Percentiles rank a stretch among this genome's conserved stretches.
Conservation (phyloP, 2,113 vertebrate genomes). For the Coptodon rendalli region DNA sequence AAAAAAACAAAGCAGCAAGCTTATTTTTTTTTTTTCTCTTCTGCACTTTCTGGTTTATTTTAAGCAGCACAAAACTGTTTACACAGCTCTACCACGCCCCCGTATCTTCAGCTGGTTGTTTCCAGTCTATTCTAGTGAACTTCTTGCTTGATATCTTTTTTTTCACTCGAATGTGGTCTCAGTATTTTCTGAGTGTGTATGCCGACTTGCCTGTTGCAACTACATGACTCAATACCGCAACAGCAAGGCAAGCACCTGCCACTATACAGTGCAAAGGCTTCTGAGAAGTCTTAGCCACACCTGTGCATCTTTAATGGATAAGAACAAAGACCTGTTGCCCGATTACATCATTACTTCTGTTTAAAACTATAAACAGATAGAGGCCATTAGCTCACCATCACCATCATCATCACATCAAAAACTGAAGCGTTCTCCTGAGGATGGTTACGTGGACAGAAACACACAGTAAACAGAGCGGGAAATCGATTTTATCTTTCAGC, state of each 20-base stretch:
- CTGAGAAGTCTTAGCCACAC: background rate
- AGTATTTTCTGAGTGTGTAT: background rate
- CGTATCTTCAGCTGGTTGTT: background rate
- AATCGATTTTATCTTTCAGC: background rate
- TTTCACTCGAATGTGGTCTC: background rate
- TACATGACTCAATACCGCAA: background rate
- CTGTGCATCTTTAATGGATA: background rate
- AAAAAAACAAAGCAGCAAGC: background rate
- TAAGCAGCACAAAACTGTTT: background rate
- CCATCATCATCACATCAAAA: background rate
- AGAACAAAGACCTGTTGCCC: background rate
- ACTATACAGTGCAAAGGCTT: background rate
- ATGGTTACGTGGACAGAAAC: background rate
- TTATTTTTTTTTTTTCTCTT: background rate
- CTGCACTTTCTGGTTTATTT: background rate
- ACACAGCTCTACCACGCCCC: background rate
- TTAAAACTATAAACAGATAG: background rate
- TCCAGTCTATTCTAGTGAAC: background rate
- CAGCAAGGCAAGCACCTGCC: too few species aligned
- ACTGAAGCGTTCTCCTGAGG: background rate
- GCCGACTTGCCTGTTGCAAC: accelerated
- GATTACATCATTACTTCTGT: background rate
- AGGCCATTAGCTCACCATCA: background rate
- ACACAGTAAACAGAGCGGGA: background rate
- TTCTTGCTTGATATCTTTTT: background rate